These are phyloP conservation scores for Nymphalis polychloros DNA, from an alignment of 2,888 invertebrate genomes.

Conservation along the genomic window DNA sequence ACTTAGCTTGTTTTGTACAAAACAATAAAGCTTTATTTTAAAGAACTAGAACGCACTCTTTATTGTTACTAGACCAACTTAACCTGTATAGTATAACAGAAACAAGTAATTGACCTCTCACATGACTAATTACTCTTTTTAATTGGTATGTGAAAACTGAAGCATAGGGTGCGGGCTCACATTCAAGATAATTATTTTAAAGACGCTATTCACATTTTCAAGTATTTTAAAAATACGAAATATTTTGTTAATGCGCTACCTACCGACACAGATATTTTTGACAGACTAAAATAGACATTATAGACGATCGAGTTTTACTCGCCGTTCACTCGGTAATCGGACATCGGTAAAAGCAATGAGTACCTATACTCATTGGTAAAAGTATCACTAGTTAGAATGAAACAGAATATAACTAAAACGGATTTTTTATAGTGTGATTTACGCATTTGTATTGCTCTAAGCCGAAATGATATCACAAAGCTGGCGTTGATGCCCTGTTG, in stretches of 20 bases:
- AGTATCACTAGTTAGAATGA: too few relatives aligned
- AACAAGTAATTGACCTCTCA: constrained; percentile 45
- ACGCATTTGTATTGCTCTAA: too few relatives aligned
- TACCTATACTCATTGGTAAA: too few relatives aligned
- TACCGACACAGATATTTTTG: not conserved
- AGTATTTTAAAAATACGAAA: not conserved
- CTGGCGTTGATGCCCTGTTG: too few relatives aligned
- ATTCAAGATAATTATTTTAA: not conserved
- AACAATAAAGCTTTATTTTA: constrained; percentile 6
- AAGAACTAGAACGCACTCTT: constrained; percentile 21
- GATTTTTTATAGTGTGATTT: too few relatives aligned
- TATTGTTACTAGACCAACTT: constrained; percentile 31
- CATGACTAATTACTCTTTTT: constrained; percentile 42
- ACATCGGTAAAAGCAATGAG: too few relatives aligned
- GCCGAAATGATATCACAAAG: too few relatives aligned
- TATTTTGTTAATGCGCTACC: constrained; percentile 9
- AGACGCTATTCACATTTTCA: constrained; percentile 12
- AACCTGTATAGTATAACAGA: constrained; percentile 37
- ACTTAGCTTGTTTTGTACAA: not conserved
- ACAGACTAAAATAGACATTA: not conserved
- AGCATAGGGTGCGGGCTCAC: not conserved
- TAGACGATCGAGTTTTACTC: too few relatives aligned
- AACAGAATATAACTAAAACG: too few relatives aligned
- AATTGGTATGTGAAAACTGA: constrained; percentile 3
- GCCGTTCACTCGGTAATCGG: too few relatives aligned